phyloP scores from a whole-genome alignment of 30 jellyfish, hydroid and myxozoan genomes.

The Catostylus mosaicus region DNA sequence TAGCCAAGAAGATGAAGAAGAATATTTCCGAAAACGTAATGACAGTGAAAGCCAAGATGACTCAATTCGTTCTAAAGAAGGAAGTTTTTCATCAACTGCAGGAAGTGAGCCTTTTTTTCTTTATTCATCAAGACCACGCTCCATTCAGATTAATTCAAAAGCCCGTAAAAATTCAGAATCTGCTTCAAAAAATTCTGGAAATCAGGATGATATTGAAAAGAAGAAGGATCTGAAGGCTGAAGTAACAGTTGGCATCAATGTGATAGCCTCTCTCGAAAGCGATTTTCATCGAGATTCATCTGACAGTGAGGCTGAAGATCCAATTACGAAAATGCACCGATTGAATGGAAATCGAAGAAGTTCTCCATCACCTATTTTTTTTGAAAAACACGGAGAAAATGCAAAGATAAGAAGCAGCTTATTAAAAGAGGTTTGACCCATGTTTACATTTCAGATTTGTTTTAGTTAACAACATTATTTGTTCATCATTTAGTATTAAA shows the following conservation, averaged over 20 bases:
- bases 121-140: constrained; percentile 85
- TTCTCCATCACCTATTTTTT: constrained; percentile 39
- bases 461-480: too few relatives aligned
- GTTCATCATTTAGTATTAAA: too few relatives aligned
- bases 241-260: neutral
- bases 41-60: constrained; percentile 73
- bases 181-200: neutral
- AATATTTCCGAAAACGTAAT: constrained; percentile 58
- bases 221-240: neutral
- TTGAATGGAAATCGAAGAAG: constrained; percentile 39
- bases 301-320: constrained; percentile 73
- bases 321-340: constrained; percentile 19
- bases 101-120: constrained; percentile 78
- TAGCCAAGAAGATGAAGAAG: constrained; percentile 72
- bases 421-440: constrained; percentile 62
- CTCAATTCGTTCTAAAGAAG: constrained; percentile 48
- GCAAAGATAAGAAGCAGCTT: constrained; percentile 61
- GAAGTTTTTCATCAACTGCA: constrained; percentile 78
- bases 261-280: constrained; percentile 46
- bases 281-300: constrained; percentile 74
- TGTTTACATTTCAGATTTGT: too few relatives aligned
- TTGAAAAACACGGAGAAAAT: constrained; percentile 31
- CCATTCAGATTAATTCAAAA: constrained; percentile 26
- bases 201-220: constrained; percentile 17
- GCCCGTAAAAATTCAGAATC: constrained; percentile 31